These are phyloP conservation scores for Ophioninae sp. DNA, from an alignment of 2,888 invertebrate genomes.

Conservation along the genomic window DNA sequence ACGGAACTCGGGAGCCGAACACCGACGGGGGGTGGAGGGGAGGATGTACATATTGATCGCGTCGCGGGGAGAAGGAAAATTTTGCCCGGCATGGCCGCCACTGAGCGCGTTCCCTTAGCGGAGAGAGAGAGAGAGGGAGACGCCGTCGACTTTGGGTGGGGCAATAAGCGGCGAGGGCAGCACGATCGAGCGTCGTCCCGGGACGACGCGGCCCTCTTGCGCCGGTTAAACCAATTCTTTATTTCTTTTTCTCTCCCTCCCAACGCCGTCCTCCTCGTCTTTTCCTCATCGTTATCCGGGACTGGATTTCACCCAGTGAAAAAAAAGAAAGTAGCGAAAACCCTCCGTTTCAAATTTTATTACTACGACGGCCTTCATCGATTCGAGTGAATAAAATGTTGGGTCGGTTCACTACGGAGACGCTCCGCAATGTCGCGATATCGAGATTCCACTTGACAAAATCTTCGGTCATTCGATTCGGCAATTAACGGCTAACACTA, in stretches of 20 bases:
- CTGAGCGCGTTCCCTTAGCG: constrained; percentile 61
- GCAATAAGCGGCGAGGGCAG: constrained; percentile 56
- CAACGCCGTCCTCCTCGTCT: not conserved
- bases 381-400: constrained; percentile 3
- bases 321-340: not conserved
- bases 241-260: constrained; percentile 35
- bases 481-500: not conserved
- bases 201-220: constrained; percentile 52
- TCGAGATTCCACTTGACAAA: not conserved
- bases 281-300: constrained; percentile 9
- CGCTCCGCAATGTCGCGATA: not conserved
- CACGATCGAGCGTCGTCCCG: constrained; percentile 57
- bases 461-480: not conserved
- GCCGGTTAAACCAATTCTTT: constrained; percentile 56
- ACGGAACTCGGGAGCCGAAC: constrained; percentile 64
- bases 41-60: constrained; percentile 74
- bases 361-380: not conserved
- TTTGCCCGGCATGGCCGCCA: constrained; percentile 72
- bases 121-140: constrained; percentile 2
- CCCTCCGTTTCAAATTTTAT: not conserved
- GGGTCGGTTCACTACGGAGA: not conserved
- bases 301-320: not conserved
- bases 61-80: constrained; percentile 44
- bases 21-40: constrained; percentile 79
- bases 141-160: constrained; percentile 67